A percentile compares a stretch with the other conserved stretches of the same genome.
phyloP scores from a whole-genome alignment of 2,888 invertebrate genomes.

The Phyllotreta cruciferae region DNA sequence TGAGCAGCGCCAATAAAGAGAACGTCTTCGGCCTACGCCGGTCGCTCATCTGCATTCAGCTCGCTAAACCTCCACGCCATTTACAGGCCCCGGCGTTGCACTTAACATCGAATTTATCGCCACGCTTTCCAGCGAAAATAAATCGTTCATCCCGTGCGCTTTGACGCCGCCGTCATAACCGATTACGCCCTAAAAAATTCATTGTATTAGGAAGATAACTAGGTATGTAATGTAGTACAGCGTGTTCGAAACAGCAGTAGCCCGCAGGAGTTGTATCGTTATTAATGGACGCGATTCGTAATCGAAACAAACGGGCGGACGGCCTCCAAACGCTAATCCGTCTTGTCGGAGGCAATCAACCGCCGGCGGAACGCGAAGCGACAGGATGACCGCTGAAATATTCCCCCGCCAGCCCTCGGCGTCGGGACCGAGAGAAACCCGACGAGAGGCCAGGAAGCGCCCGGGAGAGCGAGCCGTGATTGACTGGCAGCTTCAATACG shows the following conservation, averaged over 20 bases:
- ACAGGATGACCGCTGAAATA: slow-evolving; percentile 50
- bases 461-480: slow-evolving; percentile 38
- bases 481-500: slow-evolving; percentile 61
- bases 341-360: slow-evolving; percentile 51
- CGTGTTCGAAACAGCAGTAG: no score
- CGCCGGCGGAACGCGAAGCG: slow-evolving; percentile 49
- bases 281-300: slow-evolving; percentile 34
- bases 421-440: slow-evolving; percentile 38
- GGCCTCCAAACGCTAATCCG: slow-evolving; percentile 41
- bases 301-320: slow-evolving; percentile 34
- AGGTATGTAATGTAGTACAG: no score
- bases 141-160: slow-evolving; percentile 50
- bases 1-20: slow-evolving; percentile 56
- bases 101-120: slow-evolving; percentile 55
- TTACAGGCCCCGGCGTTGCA: slow-evolving; percentile 56
- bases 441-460: slow-evolving; percentile 44
- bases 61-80: slow-evolving; percentile 57
- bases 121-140: slow-evolving; percentile 52
- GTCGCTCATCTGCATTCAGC: slow-evolving; percentile 59
- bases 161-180: slow-evolving; percentile 25
- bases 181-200: no score
- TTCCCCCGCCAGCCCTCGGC: slow-evolving; percentile 44
- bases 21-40: slow-evolving; percentile 55
- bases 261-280: slow-evolving; percentile 15
- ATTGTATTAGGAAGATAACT: no score